Evolutionary conservation across 1,140 invertebrate genomes (phyloP).

Genomic region (Drosophila asahinai): DNA sequence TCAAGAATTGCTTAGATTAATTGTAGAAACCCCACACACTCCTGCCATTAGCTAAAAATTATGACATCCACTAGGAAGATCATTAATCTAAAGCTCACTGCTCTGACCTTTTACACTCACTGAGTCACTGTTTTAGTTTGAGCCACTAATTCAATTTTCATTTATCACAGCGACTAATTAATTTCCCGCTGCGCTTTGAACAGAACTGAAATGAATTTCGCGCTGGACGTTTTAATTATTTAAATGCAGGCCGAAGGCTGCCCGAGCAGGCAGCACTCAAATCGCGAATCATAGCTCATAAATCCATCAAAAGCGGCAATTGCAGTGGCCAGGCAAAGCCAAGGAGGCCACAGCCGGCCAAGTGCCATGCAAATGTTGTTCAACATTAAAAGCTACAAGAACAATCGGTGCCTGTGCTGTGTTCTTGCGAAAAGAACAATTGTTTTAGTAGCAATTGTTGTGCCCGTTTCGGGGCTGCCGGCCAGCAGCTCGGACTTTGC

Average conservation of each 20-base stretch:
- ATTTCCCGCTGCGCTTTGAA: constrained; percentile 72
- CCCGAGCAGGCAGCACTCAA: constrained; percentile 43
- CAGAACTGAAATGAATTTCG: constrained; percentile 38
- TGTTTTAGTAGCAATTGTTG: constrained; percentile 72
- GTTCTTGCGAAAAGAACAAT: constrained; percentile 66
- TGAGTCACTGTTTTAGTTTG: constrained; percentile 28
- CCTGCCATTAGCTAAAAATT: constrained; percentile 30
- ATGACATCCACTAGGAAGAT: constrained; percentile 27
- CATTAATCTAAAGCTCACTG: constrained; percentile 31
- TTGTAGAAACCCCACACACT: neutral
- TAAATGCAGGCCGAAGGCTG: constrained; percentile 79
- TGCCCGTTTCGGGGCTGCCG: constrained; percentile 34
- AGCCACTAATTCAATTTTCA: constrained; percentile 81
- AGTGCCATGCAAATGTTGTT: constrained; percentile 82
- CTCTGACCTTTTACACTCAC: constrained; percentile 39
- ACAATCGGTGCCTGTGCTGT: constrained; percentile 54
- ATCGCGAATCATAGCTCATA: constrained; percentile 78
- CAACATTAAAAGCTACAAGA: constrained; percentile 80
- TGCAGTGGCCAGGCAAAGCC: constrained; percentile 17
- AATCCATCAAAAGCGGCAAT: constrained; percentile 69
- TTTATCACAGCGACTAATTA: constrained; percentile 79
- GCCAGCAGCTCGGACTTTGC: constrained; percentile 21
- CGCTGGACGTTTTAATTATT: constrained; percentile 77
- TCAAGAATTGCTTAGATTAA: neutral
- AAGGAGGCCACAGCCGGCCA: constrained; percentile 54